A percentile compares a stretch with the other conserved stretches of the same genome.
phyloP scores from a whole-genome alignment of 1,140 invertebrate species.

The Palaemon carinicauda region DNA sequence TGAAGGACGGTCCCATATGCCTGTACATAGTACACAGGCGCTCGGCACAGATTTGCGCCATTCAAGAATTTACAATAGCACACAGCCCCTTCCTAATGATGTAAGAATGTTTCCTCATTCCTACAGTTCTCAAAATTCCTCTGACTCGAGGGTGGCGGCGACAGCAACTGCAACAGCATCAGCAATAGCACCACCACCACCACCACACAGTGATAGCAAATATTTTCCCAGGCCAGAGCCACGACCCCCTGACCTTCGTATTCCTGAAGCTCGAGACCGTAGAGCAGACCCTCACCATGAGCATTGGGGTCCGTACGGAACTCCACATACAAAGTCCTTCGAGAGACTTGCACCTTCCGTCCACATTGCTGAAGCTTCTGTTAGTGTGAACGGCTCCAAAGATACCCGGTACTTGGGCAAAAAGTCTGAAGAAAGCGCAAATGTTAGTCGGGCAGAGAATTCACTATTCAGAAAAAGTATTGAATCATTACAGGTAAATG shows the following conservation, averaged over 20 bases:
- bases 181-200: not conserved
- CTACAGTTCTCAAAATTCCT: not conserved
- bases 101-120: not conserved
- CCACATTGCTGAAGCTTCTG: constrained; percentile 22
- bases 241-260: constrained; percentile 21
- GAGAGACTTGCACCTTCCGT: constrained; percentile 47
- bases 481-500: constrained; percentile 32
- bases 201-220: constrained; percentile 13
- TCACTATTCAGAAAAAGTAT: constrained; percentile 11
- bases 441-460: constrained; percentile 19
- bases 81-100: not conserved
- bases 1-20: not conserved
- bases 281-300: not conserved
- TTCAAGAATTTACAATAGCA: not conserved
- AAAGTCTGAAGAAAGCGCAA: constrained; percentile 8
- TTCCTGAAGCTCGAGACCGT: constrained; percentile 11
- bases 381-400: constrained; percentile 45
- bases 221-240: constrained; percentile 11
- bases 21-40: constrained; percentile 10
- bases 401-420: constrained; percentile 35
- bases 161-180: too few species aligned
- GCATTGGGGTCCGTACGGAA: constrained; percentile 15
- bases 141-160: too few species aligned
- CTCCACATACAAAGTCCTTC: constrained; percentile 26
- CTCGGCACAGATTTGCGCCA: not conserved